Percentiles rank a stretch among this genome's conserved stretches.
Evolutionary conservation across 2,888 invertebrate genomes (phyloP).

Genomic region (Diogma glabrata): DNA sequence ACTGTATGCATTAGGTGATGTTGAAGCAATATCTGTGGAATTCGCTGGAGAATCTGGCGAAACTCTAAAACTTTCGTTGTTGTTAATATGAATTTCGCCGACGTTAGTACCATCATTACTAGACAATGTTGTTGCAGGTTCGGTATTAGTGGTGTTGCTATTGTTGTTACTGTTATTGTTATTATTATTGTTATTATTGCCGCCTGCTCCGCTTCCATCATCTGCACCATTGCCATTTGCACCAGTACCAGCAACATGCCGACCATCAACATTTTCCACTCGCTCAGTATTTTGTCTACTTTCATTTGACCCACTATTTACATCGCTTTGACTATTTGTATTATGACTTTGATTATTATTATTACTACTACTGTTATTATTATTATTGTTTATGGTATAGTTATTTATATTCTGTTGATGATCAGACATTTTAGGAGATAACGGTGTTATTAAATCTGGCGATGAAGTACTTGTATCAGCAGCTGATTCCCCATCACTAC

Average conservation of each 20-base stretch:
- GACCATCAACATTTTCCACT: neutral
- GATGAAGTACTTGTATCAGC: constrained; percentile 89
- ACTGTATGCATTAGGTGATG: constrained; percentile 21
- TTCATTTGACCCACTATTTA: constrained; percentile 21
- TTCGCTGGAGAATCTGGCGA: constrained; percentile 29
- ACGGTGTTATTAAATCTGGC: constrained; percentile 72
- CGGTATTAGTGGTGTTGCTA: constrained; percentile 15
- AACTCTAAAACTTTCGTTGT: constrained; percentile 28
- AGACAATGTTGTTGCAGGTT: constrained; percentile 15
- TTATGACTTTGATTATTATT: constrained; percentile 22
- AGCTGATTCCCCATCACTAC: constrained; percentile 92
- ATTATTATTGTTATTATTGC: constrained; percentile 13
- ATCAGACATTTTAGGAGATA: constrained; percentile 67
- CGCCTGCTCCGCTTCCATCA: neutral
- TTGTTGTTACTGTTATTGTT: constrained; percentile 17
- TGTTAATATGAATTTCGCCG: constrained; percentile 15
- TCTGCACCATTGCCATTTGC: neutral
- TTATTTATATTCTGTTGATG: constrained; percentile 30
- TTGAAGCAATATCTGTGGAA: constrained; percentile 33
- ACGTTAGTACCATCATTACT: constrained; percentile 27
- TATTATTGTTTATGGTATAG: constrained; percentile 22
- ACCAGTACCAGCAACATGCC: neutral
- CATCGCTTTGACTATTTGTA: constrained; percentile 23
- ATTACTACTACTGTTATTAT: constrained; percentile 22
- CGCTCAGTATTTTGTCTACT: constrained; percentile 19